These are phyloP conservation scores for Drosophila kanekoi DNA, from an alignment of 2,888 invertebrate species.

Conservation along the genomic window DNA sequence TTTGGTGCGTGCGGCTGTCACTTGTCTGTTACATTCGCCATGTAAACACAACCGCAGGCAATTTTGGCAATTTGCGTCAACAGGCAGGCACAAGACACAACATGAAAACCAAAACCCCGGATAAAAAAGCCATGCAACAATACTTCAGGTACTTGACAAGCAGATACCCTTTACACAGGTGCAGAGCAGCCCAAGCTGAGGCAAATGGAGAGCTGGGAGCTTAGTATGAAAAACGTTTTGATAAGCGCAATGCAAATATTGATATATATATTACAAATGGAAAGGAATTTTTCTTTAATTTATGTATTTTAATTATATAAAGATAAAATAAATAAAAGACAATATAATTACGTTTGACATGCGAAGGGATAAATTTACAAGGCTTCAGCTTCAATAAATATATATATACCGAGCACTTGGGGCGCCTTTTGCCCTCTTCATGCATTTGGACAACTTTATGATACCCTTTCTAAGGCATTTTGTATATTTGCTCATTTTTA, in stretches of 20 bases:
- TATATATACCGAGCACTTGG: background rate
- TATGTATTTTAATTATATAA: no score
- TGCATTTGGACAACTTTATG: slow-evolving; percentile 1
- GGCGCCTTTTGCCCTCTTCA: background rate
- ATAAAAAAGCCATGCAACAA: slow-evolving; percentile 15
- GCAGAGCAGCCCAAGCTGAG: background rate
- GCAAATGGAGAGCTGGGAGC: no score
- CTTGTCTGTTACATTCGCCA: slow-evolving; percentile 81
- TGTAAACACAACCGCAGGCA: slow-evolving; percentile 82
- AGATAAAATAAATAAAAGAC: no score
- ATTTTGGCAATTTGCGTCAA: slow-evolving; percentile 81
- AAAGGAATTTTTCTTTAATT: no score
- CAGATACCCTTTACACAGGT: slow-evolving; percentile 14
- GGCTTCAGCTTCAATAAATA: background rate
- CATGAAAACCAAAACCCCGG: slow-evolving; percentile 41
- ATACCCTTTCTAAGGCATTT: slow-evolving; percentile 4
- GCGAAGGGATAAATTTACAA: no score
- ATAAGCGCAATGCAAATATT: no score
- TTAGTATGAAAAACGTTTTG: no score
- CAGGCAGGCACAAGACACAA: slow-evolving; percentile 67
- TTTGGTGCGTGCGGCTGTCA: slow-evolving; percentile 81
- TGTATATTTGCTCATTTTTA: slow-evolving; percentile 15
- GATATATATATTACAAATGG: no score
- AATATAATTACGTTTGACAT: no score
- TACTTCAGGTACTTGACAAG: background rate